Evolutionary conservation across 2,888 invertebrate species (phyloP).

Genomic region (Frankliniella intonsa): DNA sequence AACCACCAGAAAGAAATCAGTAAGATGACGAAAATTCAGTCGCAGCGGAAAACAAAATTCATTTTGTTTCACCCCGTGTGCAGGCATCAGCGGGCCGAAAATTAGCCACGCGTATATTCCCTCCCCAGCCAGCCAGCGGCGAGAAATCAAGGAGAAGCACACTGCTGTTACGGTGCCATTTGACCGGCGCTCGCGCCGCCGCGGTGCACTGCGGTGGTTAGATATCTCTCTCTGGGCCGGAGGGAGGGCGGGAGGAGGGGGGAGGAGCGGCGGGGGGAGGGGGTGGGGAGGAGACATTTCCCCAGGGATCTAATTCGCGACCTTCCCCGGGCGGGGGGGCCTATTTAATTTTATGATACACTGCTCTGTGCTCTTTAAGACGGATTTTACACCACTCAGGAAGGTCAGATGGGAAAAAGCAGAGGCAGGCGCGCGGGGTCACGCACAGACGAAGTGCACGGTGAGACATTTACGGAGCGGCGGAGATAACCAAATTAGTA

Average conservation of each 20-base stretch:
- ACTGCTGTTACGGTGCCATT: too few species aligned
- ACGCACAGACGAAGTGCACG: slow-evolving; percentile 8
- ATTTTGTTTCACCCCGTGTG: too few species aligned
- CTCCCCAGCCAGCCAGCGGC: too few species aligned
- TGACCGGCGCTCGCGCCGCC: too few species aligned
- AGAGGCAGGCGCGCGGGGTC: slow-evolving; percentile 28
- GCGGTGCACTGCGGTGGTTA: too few species aligned
- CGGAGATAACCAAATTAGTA: background rate
- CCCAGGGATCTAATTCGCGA: slow-evolving; percentile 32
- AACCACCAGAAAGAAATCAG: too few species aligned
- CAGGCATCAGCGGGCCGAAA: too few species aligned
- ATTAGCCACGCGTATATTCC: too few species aligned
- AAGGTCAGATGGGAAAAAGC: slow-evolving; percentile 10
- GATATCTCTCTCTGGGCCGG: too few species aligned
- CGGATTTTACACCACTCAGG: slow-evolving; percentile 10
- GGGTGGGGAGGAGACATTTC: slow-evolving; percentile 47
- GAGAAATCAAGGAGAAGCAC: too few species aligned
- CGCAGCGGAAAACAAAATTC: too few species aligned
- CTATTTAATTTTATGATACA: slow-evolving; percentile 27
- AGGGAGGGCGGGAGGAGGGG: background rate
- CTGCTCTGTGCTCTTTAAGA: slow-evolving; percentile 42
- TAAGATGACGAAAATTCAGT: too few species aligned
- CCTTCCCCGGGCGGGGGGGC: slow-evolving; percentile 1
- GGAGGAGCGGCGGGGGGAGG: slow-evolving; percentile 40
- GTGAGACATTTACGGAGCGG: background rate